These are phyloP conservation scores for Eulemur albifrons DNA, from an alignment of 2,797 vertebrate genomes.

Conservation along the genomic window DNA sequence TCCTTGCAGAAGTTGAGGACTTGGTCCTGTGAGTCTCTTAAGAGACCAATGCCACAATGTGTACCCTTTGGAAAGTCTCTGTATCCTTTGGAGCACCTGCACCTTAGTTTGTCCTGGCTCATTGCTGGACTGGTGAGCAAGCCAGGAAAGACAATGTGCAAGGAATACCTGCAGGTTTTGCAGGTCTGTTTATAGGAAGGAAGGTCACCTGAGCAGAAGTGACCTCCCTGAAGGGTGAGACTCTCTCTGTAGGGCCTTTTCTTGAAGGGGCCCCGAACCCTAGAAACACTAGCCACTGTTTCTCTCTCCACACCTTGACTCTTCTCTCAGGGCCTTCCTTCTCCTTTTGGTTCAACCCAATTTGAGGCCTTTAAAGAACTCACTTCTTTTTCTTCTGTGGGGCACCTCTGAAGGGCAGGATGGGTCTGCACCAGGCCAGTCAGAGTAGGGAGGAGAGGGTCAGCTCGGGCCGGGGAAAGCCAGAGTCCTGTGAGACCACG, in stretches of 20 bases:
- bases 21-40: background rate
- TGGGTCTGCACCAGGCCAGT: background rate
- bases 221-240: background rate
- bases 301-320: background rate
- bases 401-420: background rate
- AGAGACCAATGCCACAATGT: background rate
- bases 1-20: background rate
- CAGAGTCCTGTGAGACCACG: background rate
- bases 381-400: background rate
- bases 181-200: background rate
- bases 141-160: background rate
- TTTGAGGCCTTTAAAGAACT: background rate
- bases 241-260: background rate
- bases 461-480: fast-evolving
- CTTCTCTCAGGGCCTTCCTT: background rate
- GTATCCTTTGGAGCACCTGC: background rate
- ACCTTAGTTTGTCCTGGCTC: background rate
- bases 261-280: background rate
- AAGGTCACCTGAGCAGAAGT: background rate
- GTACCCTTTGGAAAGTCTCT: background rate
- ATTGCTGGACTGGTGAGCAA: background rate
- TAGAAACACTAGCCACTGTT: fast-evolving
- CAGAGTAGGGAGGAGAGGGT: background rate
- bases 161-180: background rate
- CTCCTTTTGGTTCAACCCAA: background rate